phyloP scores from a whole-genome alignment of 2,113 vertebrate genomes.

The Neofelis nebulosa region DNA sequence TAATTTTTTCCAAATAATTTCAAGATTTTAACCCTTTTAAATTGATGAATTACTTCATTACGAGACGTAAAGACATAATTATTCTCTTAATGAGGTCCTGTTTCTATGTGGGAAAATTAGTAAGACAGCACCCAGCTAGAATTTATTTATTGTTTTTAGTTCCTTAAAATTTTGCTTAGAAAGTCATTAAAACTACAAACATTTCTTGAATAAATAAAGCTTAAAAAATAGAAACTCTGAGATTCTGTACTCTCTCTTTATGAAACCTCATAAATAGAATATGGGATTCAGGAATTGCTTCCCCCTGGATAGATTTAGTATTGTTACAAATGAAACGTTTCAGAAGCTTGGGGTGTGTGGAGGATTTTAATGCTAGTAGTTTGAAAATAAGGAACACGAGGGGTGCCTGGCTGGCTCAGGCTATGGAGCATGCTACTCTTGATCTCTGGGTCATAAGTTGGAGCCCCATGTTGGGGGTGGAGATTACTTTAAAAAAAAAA shows the following conservation, averaged over 20 bases:
- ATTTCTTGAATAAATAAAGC: conserved; percentile 1
- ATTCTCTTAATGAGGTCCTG: not conserved
- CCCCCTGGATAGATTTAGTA: not conserved
- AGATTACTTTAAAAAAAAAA: not conserved
- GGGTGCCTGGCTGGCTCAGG: not conserved
- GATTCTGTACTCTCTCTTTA: not conserved
- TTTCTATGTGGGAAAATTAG: not conserved
- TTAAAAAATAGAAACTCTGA: conserved; percentile 19
- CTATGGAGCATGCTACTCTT: not conserved
- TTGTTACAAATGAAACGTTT: not conserved
- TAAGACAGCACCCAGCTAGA: not conserved
- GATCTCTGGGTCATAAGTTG: not conserved
- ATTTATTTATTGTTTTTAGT: not conserved
- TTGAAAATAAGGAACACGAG: not conserved
- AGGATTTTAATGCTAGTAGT: not conserved
- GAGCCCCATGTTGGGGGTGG: not conserved
- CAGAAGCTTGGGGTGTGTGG: not conserved
- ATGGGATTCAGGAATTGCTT: not conserved
- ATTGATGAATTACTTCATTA: conserved; percentile 12
- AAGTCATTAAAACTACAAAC: conserved; percentile 28
- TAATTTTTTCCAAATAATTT: conserved; percentile 33
- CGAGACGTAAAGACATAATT: not conserved
- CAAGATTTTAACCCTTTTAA: conserved; percentile 6
- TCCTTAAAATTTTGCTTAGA: conserved; percentile 7
- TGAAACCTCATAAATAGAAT: not conserved